Conservation (phyloP, 2,113 vertebrate genomes). For the Eudorcas thomsonii region DNA sequence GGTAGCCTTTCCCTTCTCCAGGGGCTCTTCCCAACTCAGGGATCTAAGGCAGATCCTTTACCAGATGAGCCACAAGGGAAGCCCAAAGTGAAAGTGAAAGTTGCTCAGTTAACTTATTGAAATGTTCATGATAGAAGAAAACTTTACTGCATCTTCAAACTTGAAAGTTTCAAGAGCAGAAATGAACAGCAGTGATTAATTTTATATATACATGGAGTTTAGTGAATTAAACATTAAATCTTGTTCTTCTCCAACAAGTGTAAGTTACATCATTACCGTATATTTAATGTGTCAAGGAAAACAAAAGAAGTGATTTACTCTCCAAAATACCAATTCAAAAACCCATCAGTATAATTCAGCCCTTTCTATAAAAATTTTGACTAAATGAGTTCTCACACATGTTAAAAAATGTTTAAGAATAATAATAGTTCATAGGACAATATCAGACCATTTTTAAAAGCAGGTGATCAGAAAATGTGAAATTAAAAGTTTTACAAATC, state of each 20-base stretch:
- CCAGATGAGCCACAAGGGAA: neutral
- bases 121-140: conserved; percentile 3
- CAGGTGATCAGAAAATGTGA: neutral
- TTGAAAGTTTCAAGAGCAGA: neutral
- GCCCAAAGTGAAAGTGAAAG: neutral
- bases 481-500: neutral
- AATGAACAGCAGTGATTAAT: neutral
- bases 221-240: neutral
- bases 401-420: neutral
- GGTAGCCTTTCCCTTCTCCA: neutral
- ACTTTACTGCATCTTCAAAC: neutral
- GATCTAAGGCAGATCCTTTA: neutral
- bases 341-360: neutral
- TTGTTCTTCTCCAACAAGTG: neutral
- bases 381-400: neutral
- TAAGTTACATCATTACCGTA: neutral
- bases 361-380: conserved; percentile 27
- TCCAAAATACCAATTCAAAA: neutral
- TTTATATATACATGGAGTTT: neutral
- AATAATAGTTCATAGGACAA: neutral
- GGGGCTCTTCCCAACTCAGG: neutral
- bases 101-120: neutral
- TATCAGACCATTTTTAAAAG: neutral
- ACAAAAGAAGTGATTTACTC: neutral
- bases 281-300: neutral